A percentile compares a stretch with the other conserved stretches of the same genome.
Evolutionary conservation across 2,797 vertebrate genomes (phyloP).

Genomic region (Etheostoma nigrum): DNA sequence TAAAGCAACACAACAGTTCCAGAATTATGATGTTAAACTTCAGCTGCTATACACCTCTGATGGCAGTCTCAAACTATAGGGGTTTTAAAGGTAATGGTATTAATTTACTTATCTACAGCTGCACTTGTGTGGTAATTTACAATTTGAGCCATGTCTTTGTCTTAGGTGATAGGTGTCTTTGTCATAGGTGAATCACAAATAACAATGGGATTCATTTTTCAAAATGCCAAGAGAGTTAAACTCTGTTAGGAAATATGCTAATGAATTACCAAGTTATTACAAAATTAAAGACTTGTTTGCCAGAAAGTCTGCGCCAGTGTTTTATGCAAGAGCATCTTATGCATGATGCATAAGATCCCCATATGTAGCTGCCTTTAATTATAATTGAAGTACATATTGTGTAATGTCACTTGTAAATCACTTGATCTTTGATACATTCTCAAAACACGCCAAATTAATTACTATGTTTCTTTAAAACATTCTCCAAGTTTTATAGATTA

Average conservation of each 20-base stretch:
- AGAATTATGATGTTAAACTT: background rate
- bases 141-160: slow-evolving; percentile 30
- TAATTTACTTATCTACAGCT: slow-evolving; percentile 17
- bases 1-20: background rate
- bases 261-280: slow-evolving; percentile 45
- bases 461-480: background rate
- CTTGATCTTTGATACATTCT: slow-evolving; percentile 7
- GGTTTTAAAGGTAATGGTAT: slow-evolving; percentile 12
- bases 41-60: background rate
- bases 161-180: background rate
- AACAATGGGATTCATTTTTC: slow-evolving; percentile 50
- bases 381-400: slow-evolving; percentile 19
- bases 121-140: slow-evolving; percentile 23
- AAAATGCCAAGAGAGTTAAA: slow-evolving; percentile 49
- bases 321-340: slow-evolving; percentile 23
- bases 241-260: slow-evolving; percentile 28
- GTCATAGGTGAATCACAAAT: slow-evolving; percentile 18
- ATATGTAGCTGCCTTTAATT: slow-evolving; percentile 34
- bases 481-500: background rate
- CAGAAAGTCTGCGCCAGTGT: slow-evolving; percentile 12
- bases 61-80: background rate
- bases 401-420: slow-evolving; percentile 27
- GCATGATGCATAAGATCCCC: slow-evolving; percentile 40
- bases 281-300: slow-evolving; percentile 31
- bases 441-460: background rate